A percentile compares a stretch with the other conserved stretches of the same genome.
These are phyloP conservation scores for Mallotus villosus DNA, from an alignment of 2,797 vertebrate genomes.

Conservation along the genomic window DNA sequence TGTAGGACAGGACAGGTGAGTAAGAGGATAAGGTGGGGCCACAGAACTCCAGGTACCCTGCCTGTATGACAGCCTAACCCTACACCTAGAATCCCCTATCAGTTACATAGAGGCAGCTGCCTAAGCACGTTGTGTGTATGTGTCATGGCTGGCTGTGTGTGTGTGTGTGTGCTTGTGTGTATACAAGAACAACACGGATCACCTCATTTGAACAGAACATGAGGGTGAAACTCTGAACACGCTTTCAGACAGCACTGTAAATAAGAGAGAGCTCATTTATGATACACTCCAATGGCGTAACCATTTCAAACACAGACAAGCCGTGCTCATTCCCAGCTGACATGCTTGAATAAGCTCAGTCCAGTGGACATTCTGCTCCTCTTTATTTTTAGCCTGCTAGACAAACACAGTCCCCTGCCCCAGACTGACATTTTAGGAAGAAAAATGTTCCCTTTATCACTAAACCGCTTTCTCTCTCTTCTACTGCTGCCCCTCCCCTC, in stretches of 20 bases:
- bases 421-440: conserved; percentile 66
- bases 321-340: conserved; percentile 23
- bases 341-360: conserved; percentile 19
- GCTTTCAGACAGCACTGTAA: not conserved
- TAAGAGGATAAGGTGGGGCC: not conserved
- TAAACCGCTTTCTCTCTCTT: not conserved
- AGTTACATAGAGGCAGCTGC: not conserved
- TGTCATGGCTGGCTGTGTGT: not conserved
- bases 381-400: conserved; percentile 49
- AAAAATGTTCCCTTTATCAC: conserved; percentile 52
- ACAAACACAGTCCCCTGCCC: conserved; percentile 24
- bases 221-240: not conserved
- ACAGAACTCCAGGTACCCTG: not conserved
- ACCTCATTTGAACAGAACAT: not conserved
- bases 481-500: not conserved
- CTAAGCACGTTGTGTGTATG: conserved; percentile 1
- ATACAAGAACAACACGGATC: conserved; percentile 16
- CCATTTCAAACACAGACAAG: not conserved
- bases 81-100: not conserved
- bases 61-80: conserved; percentile 1
- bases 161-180: conserved; percentile 5
- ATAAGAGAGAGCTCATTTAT: not conserved
- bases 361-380: conserved; percentile 22
- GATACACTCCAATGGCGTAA: too few species aligned
- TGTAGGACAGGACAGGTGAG: not conserved